Evolutionary conservation across 2,113 vertebrate genomes (phyloP), one percentile per base, ranked within the genome.

Genomic region (Eupsittula cactorum): DNA sequence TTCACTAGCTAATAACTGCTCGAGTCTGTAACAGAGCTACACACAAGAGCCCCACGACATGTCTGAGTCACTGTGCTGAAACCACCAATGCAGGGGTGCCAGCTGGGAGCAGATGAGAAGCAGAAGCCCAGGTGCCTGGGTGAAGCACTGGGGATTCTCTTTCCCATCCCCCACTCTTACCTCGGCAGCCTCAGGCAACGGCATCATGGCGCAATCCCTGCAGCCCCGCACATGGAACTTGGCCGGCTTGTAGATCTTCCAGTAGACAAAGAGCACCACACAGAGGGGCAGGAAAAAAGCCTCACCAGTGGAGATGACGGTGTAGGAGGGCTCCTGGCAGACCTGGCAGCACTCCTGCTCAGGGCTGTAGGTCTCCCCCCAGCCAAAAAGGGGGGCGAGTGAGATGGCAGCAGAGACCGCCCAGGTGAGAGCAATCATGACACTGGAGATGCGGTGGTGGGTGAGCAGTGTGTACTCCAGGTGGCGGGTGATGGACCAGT

Each of bases 251-350:
- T 99, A 99, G 97, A 99, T 99, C 98, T 98, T 99, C 98, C 99
- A 99, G 94, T 99, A 99, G 68, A 99, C 99, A 12, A 99, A 99
- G 10, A 99, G 98, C 85, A 99, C 99, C 79, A 99, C 99, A 6
- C 98, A 98, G n/a, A 99, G 99, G 1, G 99, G 99, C 91, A 99
- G 97, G 92, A 99, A 99, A 97, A 99, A 99, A 1, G 99, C 99
- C 7, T 99, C 99, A 12, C 99, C 98, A 9, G 99, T 99, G 94
- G 99, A 99, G 96, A 99, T 98, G 86, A 99, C 97, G 4, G 99
- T 98, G 96, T 99, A 99, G 78, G 98, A 99, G 1, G 98, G 99
- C 81, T 99, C 98, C 78, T 98, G 99, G 98, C 99, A 99, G 92
- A 99, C 98, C 93, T 99, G 99, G 94, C 99, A 99, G 70, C 78